Evolutionary conservation across 2,888 invertebrate species (phyloP).

Genomic region (Lasioglossum lativentre): DNA sequence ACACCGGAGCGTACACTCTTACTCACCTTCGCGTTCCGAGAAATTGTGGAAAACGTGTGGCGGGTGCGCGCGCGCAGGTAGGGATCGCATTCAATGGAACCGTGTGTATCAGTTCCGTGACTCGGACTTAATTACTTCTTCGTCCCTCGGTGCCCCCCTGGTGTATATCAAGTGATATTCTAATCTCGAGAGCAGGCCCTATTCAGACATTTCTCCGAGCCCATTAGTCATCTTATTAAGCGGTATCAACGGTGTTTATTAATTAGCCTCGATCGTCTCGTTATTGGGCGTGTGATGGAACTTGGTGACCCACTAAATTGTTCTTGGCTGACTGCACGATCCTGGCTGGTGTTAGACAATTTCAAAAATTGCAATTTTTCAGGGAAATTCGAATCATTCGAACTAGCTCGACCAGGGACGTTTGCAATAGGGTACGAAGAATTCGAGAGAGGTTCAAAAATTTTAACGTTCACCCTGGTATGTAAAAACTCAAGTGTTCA

Average conservation of each 20-base stretch:
- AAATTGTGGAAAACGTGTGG: constrained; percentile 7
- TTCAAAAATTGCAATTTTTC: not conserved
- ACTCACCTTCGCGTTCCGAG: not conserved
- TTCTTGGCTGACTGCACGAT: constrained; percentile 8
- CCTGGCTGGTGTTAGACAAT: not conserved
- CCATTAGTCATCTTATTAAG: constrained; percentile 23
- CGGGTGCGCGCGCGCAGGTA: not conserved
- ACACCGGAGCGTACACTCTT: not conserved
- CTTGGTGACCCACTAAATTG: constrained; percentile 36
- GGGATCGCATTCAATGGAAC: constrained; percentile 14
- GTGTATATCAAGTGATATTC: constrained; percentile 7
- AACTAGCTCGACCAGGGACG: too few relatives aligned
- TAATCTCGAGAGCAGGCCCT: constrained; percentile 8
- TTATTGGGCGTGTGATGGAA: not conserved
- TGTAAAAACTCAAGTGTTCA: not conserved
- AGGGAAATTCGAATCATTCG: too few relatives aligned
- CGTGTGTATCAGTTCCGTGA: constrained; percentile 11
- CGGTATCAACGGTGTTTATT: constrained; percentile 23
- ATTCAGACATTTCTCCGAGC: constrained; percentile 31
- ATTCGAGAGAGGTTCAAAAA: not conserved
- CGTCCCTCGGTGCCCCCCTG: not conserved
- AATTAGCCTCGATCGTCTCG: constrained; percentile 38
- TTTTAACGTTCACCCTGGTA: not conserved
- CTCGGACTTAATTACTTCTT: constrained; percentile 14
- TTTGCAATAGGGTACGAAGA: too few relatives aligned